Evolutionary conservation across 2,113 vertebrate species (phyloP).

Genomic region (Climacteris rufus): DNA sequence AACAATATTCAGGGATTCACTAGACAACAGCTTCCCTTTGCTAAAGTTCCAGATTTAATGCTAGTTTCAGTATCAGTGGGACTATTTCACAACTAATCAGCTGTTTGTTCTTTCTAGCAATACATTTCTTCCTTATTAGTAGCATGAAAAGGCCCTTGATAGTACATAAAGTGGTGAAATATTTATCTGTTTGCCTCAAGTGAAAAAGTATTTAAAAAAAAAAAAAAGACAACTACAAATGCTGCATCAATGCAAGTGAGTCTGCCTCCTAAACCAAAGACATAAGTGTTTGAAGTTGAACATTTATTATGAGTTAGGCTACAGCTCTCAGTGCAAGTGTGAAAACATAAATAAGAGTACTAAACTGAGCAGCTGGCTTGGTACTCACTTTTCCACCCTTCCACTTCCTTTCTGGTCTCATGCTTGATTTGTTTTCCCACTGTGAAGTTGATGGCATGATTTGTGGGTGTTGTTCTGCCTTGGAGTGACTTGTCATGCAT

Average conservation of each 20-base stretch:
- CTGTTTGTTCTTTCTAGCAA: not conserved
- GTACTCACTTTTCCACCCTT: not conserved
- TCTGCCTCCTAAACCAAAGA: not conserved
- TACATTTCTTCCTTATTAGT: not conserved
- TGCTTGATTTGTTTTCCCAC: not conserved
- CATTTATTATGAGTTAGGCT: not conserved
- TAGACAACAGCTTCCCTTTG: not conserved
- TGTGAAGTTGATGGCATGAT: accelerated
- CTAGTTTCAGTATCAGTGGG: not conserved
- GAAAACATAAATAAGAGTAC: not conserved
- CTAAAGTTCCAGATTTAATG: conserved; percentile 43
- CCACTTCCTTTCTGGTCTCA: not conserved
- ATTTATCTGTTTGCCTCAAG: not conserved
- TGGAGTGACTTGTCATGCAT: not conserved
- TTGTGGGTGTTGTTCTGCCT: not conserved
- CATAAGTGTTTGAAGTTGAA: not conserved
- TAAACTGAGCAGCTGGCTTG: not conserved
- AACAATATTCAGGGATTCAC: conserved; percentile 47
- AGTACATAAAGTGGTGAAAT: conserved; percentile 6
- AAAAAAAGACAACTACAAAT: not conserved
- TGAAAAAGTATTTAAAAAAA: not conserved
- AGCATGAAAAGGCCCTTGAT: not conserved
- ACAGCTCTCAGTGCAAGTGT: not conserved
- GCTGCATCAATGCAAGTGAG: not conserved
- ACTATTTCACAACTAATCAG: conserved; percentile 18